Percentiles rank a stretch among this genome's conserved stretches.
Evolutionary conservation across 92 coral and sea anemone genomes (phyloP).

Genomic region (Epizoanthus illoricatus): DNA sequence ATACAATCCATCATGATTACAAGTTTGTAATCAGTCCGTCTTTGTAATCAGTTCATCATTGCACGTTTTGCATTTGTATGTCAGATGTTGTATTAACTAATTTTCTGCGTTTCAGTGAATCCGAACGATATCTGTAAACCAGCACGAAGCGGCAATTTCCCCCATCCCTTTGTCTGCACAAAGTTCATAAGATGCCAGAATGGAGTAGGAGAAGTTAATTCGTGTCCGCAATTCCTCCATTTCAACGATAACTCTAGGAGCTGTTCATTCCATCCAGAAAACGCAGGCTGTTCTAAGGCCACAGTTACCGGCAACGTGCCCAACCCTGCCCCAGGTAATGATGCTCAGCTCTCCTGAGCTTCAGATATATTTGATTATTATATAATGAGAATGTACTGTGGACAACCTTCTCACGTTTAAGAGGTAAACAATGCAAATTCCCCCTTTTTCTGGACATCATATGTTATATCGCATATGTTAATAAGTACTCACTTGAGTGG

Average conservation of each 20-base stretch:
- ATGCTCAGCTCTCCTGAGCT: not conserved
- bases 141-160: not conserved
- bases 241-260: not conserved
- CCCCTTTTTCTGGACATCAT: no score
- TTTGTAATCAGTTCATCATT: no score
- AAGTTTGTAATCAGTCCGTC: no score
- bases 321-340: conserved; percentile 29
- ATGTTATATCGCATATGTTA: no score
- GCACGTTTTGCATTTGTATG: no score
- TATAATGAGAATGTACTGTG: no score
- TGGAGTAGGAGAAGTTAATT: not conserved
- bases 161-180: conserved; percentile 5
- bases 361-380: no score
- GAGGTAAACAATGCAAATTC: no score
- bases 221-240: conserved; percentile 11
- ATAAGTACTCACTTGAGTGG: no score
- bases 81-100: not conserved
- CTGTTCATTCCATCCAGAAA: conserved; percentile 22
- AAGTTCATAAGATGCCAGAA: conserved; percentile 15
- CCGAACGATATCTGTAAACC: not conserved
- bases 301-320: conserved; percentile 11
- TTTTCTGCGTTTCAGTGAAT: not conserved
- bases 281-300: conserved; percentile 20
- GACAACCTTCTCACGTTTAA: no score
- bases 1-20: no score